Evolutionary conservation across 2,113 vertebrate species (phyloP), one percentile per base, ranked within the genome.

Genomic region (Petromus typicus): DNA sequence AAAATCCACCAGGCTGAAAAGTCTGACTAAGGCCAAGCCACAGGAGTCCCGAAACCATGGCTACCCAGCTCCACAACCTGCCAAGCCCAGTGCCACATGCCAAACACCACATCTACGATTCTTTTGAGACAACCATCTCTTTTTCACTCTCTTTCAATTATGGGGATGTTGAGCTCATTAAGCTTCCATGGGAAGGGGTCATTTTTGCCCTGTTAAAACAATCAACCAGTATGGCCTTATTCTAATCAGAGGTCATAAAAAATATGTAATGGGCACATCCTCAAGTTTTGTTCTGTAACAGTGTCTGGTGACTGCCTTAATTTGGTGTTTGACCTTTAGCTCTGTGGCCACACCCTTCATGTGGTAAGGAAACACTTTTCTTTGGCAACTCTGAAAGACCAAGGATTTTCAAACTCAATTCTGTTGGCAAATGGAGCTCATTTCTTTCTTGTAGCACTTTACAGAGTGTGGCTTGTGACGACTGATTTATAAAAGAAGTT

Each of bases 161-260:
- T 61, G 86, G 84, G 54, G 88, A 27, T 79, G 88, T n/a, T 56
- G 40, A 43, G 17, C 73, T 93, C 45, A 85, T 59, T 75, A 95
- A n/a, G 56, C 84, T 85, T 85, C 37, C 57, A 51, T 14, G 48
- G 11, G 48, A 56, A 80, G 18, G 63, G 66, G 57, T 64, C 32
- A 51, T 51, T 89, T 51, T 85, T 92, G 37, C 48, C 79, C 79
- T 54, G 14, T 76, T 66, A 66, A 85, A 43, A 14, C 43, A 13
- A 67, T 43, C 48, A 66, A 48, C 48, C 34, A 37, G 16, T 12
- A 57, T 43, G 64, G 30, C 30, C 57, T 66, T 75, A 73, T 85
- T 96, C 73, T 67, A 63, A 2, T 89, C 56, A 85, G 34, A 88
- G 25, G 30, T 80, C 76, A 81, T 30, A 67, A 23, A 34, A 75